These are phyloP conservation scores for Sitobion miscanthi DNA, from an alignment of 1,140 invertebrate genomes.

Conservation along the genomic window DNA sequence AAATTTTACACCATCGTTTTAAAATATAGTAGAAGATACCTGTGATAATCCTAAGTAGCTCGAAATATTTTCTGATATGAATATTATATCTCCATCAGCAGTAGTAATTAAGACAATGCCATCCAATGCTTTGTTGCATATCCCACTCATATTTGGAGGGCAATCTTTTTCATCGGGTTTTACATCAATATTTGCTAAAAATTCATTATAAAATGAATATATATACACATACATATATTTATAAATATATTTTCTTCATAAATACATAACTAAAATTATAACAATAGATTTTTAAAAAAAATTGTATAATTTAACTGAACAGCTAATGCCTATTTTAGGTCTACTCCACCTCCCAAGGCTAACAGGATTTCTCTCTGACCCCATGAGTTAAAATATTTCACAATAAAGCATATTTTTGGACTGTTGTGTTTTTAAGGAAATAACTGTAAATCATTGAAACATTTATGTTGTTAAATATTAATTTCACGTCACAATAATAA, in stretches of 20 bases:
- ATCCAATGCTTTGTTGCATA: slow-evolving; percentile 74
- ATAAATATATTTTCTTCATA: too few species aligned
- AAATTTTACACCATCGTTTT: not conserved
- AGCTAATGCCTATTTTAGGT: not conserved
- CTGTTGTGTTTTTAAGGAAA: not conserved
- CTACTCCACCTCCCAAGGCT: slow-evolving; percentile 17
- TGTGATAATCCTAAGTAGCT: slow-evolving; percentile 89
- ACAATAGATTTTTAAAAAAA: not conserved
- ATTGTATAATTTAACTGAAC: not conserved
- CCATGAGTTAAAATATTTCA: not conserved
- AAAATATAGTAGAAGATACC: slow-evolving; percentile 65
- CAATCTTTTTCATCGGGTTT: slow-evolving; percentile 66
- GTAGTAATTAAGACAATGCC: slow-evolving; percentile 87
- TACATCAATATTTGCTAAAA: slow-evolving; percentile 61
- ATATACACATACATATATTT: slow-evolving; percentile 44
- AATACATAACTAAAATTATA: not conserved
- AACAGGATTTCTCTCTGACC: slow-evolving; percentile 35
- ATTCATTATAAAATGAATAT: slow-evolving; percentile 61
- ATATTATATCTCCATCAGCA: slow-evolving; percentile 87
- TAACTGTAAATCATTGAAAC: slow-evolving; percentile 18
- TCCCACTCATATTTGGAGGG: slow-evolving; percentile 67
- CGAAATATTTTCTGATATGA: slow-evolving; percentile 88
- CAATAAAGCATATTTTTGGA: slow-evolving; percentile 1
- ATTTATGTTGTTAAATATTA: not conserved
- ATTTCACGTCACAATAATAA: not conserved